Evolutionary conservation across 2,113 vertebrate genomes (phyloP), one percentile per base, ranked within the genome.

Genomic region (Colinus virginianus): DNA sequence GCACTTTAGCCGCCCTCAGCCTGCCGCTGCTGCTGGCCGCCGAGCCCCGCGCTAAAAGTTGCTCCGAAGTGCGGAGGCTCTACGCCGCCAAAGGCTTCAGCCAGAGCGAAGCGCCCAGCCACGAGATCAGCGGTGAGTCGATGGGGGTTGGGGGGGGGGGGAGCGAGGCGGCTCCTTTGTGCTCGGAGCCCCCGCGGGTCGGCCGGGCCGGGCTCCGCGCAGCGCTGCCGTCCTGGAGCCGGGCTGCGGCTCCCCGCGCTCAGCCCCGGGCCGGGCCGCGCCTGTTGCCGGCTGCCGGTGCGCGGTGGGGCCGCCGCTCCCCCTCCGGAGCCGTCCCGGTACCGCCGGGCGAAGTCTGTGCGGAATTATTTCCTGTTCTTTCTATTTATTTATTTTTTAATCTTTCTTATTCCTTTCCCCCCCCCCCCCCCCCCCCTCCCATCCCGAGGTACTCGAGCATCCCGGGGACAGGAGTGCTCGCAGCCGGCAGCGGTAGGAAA

Each of bases 61-160:
- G 99, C 93, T 98, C 98, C 80, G 98, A 99, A 93, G 98, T 99
- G 45, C 97, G 97, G 25, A 97, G 92, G 45, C 98, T 98, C 28
- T 99, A 98, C 97, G 98, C 98, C 91, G 98, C 98, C 94, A 98
- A 98, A 85, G 99, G 98, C 90, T 99, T 99, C 98, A 98, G 99
- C 98, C 97, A 98, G 70, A 98, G 98, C 95, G 98, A 99, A 67
- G 98, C 98, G 28, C 99, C 99, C 84, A 97, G 98, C 96, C 98
- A 98, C 96, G 98, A 98, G 90, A 96, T 98, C 51, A 98, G 97
- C 76, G 99, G 99, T 99, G 97, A 98, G 98, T 69, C 62, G 38
- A 36, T 36, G 36, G 36, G 36, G 36, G 36, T 36, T 36, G 36
- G 36, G 36, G 34, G 46, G 18, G 13, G 46, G 34, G 46, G 18